These are phyloP conservation scores for Podarcis cretensis DNA, from an alignment of 2,113 vertebrate genomes.

Conservation along the genomic window DNA sequence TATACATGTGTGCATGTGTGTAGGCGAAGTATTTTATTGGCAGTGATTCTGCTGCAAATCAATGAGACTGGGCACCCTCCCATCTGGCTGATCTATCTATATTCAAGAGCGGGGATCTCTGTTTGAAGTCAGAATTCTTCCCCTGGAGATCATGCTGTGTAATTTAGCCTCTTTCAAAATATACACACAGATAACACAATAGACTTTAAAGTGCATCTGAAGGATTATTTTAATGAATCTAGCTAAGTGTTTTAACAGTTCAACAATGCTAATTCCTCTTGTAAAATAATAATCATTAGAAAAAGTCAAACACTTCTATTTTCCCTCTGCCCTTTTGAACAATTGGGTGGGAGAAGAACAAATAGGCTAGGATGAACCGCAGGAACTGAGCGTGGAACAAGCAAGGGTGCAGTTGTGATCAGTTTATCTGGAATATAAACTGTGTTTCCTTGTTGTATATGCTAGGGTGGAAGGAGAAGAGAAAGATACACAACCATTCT, in stretches of 20 bases:
- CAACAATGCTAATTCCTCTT: neutral
- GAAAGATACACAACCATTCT: neutral
- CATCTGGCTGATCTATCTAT: constrained; percentile 66
- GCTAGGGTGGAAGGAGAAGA: neutral
- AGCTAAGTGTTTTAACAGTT: neutral
- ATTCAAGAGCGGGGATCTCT: constrained; percentile 63
- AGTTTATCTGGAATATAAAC: neutral
- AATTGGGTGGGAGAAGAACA: neutral
- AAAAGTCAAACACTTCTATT: neutral
- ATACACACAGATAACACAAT: constrained; percentile 10
- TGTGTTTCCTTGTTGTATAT: neutral
- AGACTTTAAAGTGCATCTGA: constrained; percentile 53
- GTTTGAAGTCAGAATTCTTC: constrained; percentile 71
- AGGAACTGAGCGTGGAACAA: neutral
- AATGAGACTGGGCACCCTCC: constrained; percentile 62
- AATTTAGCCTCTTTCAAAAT: constrained; percentile 63
- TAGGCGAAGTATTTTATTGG: constrained; percentile 33
- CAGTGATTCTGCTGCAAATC: constrained; percentile 58
- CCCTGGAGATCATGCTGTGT: constrained; percentile 61
- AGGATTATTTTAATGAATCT: constrained; percentile 1
- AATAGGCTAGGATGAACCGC: neutral
- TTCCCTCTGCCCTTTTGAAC: neutral
- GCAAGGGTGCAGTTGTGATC: neutral
- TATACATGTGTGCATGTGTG: too few species aligned
- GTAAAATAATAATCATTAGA: neutral